A percentile compares a stretch with the other conserved stretches of the same genome.
Evolutionary conservation across 1,140 invertebrate genomes (phyloP).

Genomic region (Meloidogyne floridensis): DNA sequence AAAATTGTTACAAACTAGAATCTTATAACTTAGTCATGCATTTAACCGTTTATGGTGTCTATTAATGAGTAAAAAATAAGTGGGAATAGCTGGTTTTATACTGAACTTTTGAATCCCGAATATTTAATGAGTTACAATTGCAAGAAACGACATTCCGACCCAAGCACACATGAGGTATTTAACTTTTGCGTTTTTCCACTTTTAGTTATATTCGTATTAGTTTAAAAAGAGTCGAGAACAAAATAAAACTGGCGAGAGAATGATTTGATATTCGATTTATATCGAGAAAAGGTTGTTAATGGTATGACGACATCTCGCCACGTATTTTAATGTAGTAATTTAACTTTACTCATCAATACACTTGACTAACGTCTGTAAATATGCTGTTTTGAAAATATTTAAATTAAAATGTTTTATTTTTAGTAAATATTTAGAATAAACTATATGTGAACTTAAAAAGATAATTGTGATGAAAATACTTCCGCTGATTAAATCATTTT

Average conservation of each 20-base stretch:
- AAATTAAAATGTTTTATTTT: background rate
- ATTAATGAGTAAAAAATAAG: too few relatives aligned
- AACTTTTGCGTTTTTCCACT: too few relatives aligned
- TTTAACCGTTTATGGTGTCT: too few relatives aligned
- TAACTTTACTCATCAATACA: background rate
- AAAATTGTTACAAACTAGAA: background rate
- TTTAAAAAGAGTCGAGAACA: background rate
- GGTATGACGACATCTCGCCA: background rate
- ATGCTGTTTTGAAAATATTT: background rate
- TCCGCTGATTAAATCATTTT: background rate
- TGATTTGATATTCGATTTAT: slow-evolving; percentile 3
- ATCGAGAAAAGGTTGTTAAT: background rate
- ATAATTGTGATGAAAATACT: background rate
- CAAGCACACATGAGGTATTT: too few relatives aligned
- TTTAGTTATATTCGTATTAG: background rate
- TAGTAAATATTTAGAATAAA: background rate
- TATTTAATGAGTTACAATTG: too few relatives aligned
- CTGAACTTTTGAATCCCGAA: too few relatives aligned
- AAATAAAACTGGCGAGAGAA: background rate
- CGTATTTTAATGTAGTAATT: background rate
- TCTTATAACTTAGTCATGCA: background rate
- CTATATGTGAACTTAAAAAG: background rate
- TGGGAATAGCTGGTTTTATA: too few relatives aligned
- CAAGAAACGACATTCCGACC: too few relatives aligned
- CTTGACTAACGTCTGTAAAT: background rate